These are phyloP conservation scores for Ophion ventricosus DNA, from an alignment of 2,888 invertebrate species.

Conservation along the genomic window DNA sequence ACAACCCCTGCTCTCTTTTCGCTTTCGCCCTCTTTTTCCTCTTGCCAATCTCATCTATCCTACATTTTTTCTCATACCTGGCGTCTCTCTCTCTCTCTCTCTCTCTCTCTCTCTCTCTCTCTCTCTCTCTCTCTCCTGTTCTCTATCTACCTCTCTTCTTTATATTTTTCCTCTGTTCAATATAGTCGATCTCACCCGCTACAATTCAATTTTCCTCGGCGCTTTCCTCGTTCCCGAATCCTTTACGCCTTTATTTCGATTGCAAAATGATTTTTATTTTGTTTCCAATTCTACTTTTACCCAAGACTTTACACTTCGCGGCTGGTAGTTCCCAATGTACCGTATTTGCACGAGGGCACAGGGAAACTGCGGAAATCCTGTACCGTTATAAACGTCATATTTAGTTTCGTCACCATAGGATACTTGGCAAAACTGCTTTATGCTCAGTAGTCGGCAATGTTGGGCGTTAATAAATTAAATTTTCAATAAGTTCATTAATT, in stretches of 20 bases:
- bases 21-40: constrained; percentile 62
- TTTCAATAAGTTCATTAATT: no score
- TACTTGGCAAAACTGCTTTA: no score
- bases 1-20: constrained; percentile 73
- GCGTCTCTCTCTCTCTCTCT: constrained; percentile 31
- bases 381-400: no score
- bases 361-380: no score
- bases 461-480: no score
- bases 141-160: constrained; percentile 39
- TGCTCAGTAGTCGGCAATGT: no score
- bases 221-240: constrained; percentile 35
- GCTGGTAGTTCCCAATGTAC: no score
- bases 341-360: no score
- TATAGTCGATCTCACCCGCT: constrained; percentile 49
- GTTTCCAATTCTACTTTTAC: neutral
- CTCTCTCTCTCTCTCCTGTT: neutral
- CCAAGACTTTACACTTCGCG: no score
- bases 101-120: neutral
- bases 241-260: neutral
- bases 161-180: constrained; percentile 42
- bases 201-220: constrained; percentile 14
- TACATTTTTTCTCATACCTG: constrained; percentile 58
- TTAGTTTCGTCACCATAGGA: no score
- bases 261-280: neutral
- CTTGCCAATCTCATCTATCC: constrained; percentile 16